Percentiles rank a stretch among this genome's conserved stretches.
These are phyloP conservation scores for Pomacea canaliculata DNA, from an alignment of 2,888 invertebrate genomes.

Conservation along the genomic window DNA sequence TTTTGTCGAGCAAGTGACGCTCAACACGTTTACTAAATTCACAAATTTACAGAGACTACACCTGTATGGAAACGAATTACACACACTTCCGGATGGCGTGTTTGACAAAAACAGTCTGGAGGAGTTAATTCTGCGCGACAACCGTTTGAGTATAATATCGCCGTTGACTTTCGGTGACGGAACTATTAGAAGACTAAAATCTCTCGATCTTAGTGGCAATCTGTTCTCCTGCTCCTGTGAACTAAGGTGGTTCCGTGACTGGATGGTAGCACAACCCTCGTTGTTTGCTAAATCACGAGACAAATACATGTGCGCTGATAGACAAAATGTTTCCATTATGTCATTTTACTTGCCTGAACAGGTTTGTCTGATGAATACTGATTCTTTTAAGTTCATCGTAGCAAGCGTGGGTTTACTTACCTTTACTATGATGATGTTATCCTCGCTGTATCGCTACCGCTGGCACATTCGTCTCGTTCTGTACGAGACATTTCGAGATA, in stretches of 20 bases:
- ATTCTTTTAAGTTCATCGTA: background rate
- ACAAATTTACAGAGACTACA: background rate
- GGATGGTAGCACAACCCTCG: background rate
- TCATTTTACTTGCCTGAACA: background rate
- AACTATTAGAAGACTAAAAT: background rate
- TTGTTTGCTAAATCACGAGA: background rate
- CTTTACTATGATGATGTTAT: no score
- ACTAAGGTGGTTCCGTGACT: conserved; percentile 5
- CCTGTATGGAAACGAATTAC: background rate
- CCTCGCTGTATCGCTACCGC: conserved; percentile 3
- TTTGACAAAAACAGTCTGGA: conserved; percentile 4
- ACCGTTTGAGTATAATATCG: background rate
- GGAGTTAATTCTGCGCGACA: background rate
- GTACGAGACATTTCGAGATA: no score
- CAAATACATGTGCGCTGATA: conserved; percentile 1
- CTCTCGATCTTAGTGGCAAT: background rate
- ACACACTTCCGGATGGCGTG: background rate
- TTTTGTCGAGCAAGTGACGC: conserved; percentile 4
- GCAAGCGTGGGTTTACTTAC: background rate
- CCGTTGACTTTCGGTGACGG: background rate
- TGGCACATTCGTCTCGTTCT: no score
- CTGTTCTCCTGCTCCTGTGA: background rate
- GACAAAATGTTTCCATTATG: no score
- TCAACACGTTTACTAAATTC: background rate
- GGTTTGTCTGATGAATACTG: background rate